A percentile compares a stretch with the other conserved stretches of the same genome.
Evolutionary conservation across 2,888 invertebrate species (phyloP).

Genomic region (Dinocampus coccinellae): DNA sequence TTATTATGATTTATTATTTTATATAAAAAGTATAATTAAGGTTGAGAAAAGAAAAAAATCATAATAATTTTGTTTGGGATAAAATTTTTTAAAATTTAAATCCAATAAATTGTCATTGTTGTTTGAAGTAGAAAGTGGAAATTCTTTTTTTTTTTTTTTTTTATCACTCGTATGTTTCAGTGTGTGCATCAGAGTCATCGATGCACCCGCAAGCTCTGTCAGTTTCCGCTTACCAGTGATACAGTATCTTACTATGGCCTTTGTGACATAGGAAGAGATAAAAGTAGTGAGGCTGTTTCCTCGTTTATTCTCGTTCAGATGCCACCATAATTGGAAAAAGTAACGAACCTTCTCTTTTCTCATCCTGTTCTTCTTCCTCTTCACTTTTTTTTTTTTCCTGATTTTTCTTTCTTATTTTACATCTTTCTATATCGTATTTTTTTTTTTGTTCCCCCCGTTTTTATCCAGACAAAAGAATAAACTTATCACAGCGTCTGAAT

Average conservation of each 20-base stretch:
- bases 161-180: background rate
- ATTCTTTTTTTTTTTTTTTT: no score
- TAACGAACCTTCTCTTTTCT: constrained; percentile 16
- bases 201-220: constrained; percentile 15
- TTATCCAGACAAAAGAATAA: constrained; percentile 6
- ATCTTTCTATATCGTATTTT: background rate
- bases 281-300: background rate
- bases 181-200: constrained; percentile 6
- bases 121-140: background rate
- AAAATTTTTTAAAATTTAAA: background rate
- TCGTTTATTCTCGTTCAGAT: constrained; percentile 13
- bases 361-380: background rate
- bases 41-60: background rate
- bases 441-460: background rate
- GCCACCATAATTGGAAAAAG: constrained; percentile 29
- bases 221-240: constrained; percentile 17
- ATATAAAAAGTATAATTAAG: background rate
- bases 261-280: constrained; percentile 23
- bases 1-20: background rate
- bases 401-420: background rate
- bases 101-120: background rate
- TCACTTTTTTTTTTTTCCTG: background rate
- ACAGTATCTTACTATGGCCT: constrained; percentile 20
- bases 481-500: constrained; percentile 19
- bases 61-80: background rate